Evolutionary conservation across 2,888 invertebrate genomes (phyloP).

Genomic region (Phortica okadai): DNA sequence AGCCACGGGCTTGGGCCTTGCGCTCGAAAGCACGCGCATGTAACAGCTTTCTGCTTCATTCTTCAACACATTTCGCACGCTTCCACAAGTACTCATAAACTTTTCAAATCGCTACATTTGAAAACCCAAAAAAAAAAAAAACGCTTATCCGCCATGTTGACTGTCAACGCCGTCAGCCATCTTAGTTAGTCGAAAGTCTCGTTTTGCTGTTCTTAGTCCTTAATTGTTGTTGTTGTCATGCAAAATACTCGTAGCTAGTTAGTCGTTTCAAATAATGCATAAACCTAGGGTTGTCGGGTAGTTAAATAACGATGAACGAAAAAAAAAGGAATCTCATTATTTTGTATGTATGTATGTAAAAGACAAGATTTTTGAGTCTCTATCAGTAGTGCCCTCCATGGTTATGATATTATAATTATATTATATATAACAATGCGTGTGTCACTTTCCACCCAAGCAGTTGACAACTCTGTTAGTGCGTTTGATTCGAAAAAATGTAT

Average conservation of each 20-base stretch:
- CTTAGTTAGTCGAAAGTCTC: constrained; percentile 40
- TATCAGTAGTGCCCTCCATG: constrained; percentile 49
- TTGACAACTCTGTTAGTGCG: too few relatives aligned
- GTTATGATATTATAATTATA: neutral
- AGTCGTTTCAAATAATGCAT: neutral
- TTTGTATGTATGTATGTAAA: too few relatives aligned
- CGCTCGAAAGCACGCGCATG: constrained; percentile 71
- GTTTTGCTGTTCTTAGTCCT: constrained; percentile 29
- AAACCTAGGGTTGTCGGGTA: neutral
- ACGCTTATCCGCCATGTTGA: neutral
- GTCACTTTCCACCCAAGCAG: too few relatives aligned
- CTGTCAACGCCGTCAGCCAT: constrained; percentile 22
- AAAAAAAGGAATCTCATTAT: too few relatives aligned
- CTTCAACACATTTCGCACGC: too few relatives aligned
- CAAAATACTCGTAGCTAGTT: neutral
- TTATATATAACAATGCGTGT: too few relatives aligned
- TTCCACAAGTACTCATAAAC: neutral
- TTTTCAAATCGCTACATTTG: neutral
- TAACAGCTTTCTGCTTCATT: constrained; percentile 44
- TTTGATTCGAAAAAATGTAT: too few relatives aligned
- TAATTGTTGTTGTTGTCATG: neutral
- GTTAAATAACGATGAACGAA: too few relatives aligned
- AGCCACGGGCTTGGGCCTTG: constrained; percentile 40
- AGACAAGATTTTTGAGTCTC: neutral
- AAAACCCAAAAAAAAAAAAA: neutral